These are phyloP conservation scores for Lagria hirta DNA, from an alignment of 2,888 invertebrate genomes.

Conservation along the genomic window DNA sequence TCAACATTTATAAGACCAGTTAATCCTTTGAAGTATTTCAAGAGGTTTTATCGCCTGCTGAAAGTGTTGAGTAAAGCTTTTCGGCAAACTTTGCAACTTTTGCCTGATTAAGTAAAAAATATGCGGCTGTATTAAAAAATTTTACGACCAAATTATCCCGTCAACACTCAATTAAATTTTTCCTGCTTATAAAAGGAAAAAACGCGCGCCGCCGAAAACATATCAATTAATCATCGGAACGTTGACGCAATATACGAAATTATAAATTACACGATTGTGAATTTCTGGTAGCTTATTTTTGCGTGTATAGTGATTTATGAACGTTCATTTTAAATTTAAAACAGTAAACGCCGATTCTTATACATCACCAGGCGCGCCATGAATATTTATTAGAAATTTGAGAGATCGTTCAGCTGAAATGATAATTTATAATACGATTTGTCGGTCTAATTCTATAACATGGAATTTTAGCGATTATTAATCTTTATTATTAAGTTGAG, in stretches of 20 bases:
- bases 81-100: conserved; percentile 10
- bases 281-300: conserved; percentile 7
- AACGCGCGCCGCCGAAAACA: conserved; percentile 1
- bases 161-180: conserved; percentile 3
- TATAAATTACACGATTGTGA: conserved; percentile 7
- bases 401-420: conserved; percentile 7
- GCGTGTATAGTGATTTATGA: conserved; percentile 9
- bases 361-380: not conserved
- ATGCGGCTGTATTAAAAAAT: conserved; percentile 14
- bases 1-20: conserved; percentile 21
- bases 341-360: conserved; percentile 9
- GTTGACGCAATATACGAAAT: no score
- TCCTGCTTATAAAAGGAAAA: not conserved
- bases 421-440: conserved; percentile 10
- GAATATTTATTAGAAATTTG: conserved; percentile 12
- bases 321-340: conserved; percentile 9
- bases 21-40: conserved; percentile 26
- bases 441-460: conserved; percentile 8
- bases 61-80: conserved; percentile 20
- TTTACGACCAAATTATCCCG: conserved; percentile 7
- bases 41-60: conserved; percentile 22
- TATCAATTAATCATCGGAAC: conserved; percentile 11
- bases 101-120: conserved; percentile 8
- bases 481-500: conserved; percentile 5
- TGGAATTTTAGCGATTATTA: conserved; percentile 9